Evolutionary conservation across 2,113 vertebrate genomes (phyloP).

Genomic region (Scopus umbretta): DNA sequence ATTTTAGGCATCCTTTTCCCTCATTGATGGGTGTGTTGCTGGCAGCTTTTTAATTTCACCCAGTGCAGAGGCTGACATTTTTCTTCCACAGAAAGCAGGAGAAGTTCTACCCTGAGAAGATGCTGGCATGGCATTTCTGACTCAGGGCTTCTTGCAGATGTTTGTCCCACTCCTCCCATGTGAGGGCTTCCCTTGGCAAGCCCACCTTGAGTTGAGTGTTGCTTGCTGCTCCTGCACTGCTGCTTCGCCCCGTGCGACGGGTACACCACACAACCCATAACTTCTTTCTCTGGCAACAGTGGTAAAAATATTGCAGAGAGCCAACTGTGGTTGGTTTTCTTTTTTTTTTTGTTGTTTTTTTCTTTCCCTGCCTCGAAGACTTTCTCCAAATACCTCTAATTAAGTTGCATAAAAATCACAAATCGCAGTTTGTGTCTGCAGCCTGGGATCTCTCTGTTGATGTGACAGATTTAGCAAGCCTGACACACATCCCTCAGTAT

Average conservation of each 20-base stretch:
- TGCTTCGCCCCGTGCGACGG: fast-evolving
- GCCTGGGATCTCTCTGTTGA: background rate
- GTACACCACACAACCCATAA: background rate
- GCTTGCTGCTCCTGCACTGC: background rate
- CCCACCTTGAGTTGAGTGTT: background rate
- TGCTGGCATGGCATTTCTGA: background rate
- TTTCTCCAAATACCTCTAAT: background rate
- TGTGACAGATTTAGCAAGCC: background rate
- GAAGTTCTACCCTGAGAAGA: background rate
- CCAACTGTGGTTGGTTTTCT: background rate
- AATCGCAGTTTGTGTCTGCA: background rate
- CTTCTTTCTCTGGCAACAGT: background rate
- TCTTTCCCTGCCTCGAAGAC: background rate
- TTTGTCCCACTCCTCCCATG: background rate
- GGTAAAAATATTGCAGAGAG: background rate
- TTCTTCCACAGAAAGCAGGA: background rate
- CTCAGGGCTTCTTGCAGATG: background rate
- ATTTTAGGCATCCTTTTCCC: background rate
- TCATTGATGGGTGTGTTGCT: background rate
- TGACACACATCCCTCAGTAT: fast-evolving
- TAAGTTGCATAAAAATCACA: background rate
- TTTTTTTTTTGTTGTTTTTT: background rate
- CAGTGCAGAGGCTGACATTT: background rate
- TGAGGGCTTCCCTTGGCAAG: background rate
- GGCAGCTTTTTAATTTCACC: background rate